A percentile compares a stretch with the other conserved stretches of the same genome.
Conservation (phyloP, 2,797 vertebrate species). For the Gallinago solitaria region DNA sequence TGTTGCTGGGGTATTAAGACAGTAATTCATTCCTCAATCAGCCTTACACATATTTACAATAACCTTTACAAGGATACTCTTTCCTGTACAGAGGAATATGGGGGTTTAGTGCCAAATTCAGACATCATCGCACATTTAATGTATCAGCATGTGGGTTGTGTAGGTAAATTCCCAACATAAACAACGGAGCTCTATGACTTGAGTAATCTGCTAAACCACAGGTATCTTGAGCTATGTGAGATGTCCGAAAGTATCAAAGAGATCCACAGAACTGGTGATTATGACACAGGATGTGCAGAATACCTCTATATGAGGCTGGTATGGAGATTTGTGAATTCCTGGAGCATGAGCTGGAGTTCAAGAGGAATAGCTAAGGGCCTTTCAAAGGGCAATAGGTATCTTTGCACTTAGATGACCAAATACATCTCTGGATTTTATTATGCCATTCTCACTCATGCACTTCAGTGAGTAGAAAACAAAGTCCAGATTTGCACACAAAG, state of each 20-base stretch:
- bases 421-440: background rate
- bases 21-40: background rate
- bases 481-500: background rate
- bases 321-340: background rate
- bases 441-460: background rate
- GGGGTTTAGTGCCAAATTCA: background rate
- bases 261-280: background rate
- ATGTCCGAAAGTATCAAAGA: background rate
- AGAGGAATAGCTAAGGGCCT: background rate
- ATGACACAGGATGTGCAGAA: background rate
- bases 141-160: accelerated
- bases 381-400: background rate
- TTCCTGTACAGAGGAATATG: background rate
- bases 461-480: background rate
- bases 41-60: background rate
- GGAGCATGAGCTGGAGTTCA: background rate
- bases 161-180: background rate
- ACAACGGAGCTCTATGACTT: background rate
- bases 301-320: accelerated
- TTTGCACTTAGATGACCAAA: background rate
- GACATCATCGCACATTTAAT: background rate
- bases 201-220: background rate
- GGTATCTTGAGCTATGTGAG: background rate
- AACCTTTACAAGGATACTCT: background rate
- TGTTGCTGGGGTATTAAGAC: background rate